A percentile compares a stretch with the other conserved stretches of the same genome.
These are phyloP conservation scores for Asteroscopus sphinx DNA, from an alignment of 2,888 invertebrate species.

Conservation along the genomic window DNA sequence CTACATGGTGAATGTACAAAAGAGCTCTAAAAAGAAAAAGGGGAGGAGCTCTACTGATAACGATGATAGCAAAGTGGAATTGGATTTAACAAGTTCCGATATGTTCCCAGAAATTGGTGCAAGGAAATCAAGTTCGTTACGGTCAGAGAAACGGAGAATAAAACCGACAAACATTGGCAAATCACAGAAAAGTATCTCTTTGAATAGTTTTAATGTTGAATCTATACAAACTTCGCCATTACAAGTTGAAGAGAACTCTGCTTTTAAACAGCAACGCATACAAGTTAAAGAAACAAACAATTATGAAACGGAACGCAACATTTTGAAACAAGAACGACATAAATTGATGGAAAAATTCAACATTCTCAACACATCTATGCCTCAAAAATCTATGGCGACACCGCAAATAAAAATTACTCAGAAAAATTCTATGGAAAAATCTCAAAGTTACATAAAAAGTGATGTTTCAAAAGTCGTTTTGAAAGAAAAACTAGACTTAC, in stretches of 20 bases:
- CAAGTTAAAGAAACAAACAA: conserved; percentile 74
- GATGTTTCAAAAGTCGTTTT: conserved; percentile 83
- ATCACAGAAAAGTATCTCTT: conserved; percentile 74
- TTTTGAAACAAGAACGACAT: conserved; percentile 82
- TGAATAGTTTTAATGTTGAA: conserved; percentile 79
- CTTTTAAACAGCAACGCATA: conserved; percentile 76
- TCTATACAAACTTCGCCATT: conserved; percentile 74
- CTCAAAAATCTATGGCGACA: conserved; percentile 65
- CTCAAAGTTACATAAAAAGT: conserved; percentile 75
- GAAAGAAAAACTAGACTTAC: conserved; percentile 86
- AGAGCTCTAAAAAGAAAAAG: conserved; percentile 79
- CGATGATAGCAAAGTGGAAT: conserved; percentile 67
- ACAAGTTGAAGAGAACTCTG: conserved; percentile 77
- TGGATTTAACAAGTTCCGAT: conserved; percentile 81
- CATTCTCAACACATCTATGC: conserved; percentile 72
- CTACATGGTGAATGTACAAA: conserved; percentile 74
- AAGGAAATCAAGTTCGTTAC: conserved; percentile 76
- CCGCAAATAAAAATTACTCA: conserved; percentile 78
- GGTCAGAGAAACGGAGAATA: conserved; percentile 81
- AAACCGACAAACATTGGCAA: conserved; percentile 88
- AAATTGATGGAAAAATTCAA: conserved; percentile 87
- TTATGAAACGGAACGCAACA: conserved; percentile 81
- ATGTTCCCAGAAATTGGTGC: conserved; percentile 84
- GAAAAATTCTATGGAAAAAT: conserved; percentile 69
- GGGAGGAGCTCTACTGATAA: conserved; percentile 74